phyloP scores from a whole-genome alignment of 2,797 vertebrate species.

The Todus mexicanus region DNA sequence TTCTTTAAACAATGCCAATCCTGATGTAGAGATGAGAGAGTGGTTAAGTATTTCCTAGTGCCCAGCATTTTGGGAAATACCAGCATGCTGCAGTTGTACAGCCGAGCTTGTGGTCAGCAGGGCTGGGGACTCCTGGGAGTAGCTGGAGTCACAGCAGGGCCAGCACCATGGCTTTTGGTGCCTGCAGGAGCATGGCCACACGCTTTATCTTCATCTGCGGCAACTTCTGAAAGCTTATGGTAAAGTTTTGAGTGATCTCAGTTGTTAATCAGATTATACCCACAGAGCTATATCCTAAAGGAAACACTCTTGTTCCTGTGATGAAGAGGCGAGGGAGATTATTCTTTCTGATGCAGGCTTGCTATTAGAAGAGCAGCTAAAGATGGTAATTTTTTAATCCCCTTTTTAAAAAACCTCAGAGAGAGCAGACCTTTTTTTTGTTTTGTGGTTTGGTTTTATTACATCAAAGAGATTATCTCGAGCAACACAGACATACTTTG shows the following conservation, averaged over 20 bases:
- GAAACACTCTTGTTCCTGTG: background rate
- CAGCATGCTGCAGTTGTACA: accelerated
- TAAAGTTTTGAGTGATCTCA: background rate
- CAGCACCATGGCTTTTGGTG: background rate
- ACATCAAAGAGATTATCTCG: constrained; percentile 20
- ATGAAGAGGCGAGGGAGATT: background rate
- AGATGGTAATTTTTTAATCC: constrained; percentile 44
- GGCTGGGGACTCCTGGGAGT: background rate
- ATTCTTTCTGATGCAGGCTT: constrained; percentile 7
- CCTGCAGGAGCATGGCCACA: background rate
- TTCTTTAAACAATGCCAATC: background rate
- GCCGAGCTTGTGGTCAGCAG: accelerated
- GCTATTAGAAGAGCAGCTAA: background rate
- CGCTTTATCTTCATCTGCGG: background rate
- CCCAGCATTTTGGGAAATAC: accelerated
- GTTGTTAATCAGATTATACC: constrained; percentile 24
- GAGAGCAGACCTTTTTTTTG: background rate
- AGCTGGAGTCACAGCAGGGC: background rate
- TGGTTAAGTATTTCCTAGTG: background rate
- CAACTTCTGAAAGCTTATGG: constrained; percentile 10
- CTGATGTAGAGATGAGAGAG: background rate
- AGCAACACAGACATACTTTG: background rate
- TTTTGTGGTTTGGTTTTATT: background rate
- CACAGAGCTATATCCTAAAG: background rate
- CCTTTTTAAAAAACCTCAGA: background rate